phyloP scores from a whole-genome alignment of 1,140 invertebrate species.

The Drosophila sturtevanti region DNA sequence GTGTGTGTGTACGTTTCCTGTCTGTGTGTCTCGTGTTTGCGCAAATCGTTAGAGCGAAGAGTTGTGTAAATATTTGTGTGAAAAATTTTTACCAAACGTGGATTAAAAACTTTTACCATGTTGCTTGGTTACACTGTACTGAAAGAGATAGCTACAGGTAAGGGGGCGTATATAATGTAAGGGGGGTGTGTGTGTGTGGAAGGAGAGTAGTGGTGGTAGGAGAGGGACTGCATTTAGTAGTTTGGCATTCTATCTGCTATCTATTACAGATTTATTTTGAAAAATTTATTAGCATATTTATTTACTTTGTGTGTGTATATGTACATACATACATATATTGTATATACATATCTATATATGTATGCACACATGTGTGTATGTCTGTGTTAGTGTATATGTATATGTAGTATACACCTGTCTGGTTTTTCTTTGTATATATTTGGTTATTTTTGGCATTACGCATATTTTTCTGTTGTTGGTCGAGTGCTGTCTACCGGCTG shows the following conservation, averaged over 20 bases:
- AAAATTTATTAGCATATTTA: constrained; percentile 80
- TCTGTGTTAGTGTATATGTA: constrained; percentile 10
- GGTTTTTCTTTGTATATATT: constrained; percentile 51
- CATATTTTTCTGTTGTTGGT: constrained; percentile 45
- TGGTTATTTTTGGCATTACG: constrained; percentile 75
- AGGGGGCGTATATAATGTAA: neutral
- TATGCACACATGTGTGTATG: neutral
- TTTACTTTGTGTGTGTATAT: constrained; percentile 55
- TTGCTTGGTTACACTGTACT: constrained; percentile 60
- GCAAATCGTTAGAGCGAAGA: constrained; percentile 79
- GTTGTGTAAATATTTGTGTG: constrained; percentile 80
- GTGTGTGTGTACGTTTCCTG: constrained; percentile 19
- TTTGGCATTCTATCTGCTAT: constrained; percentile 65
- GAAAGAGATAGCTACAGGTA: constrained; percentile 29
- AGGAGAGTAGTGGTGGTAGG: neutral
- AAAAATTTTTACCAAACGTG: constrained; percentile 78
- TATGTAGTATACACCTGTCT: constrained; percentile 35
- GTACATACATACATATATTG: neutral
- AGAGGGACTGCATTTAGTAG: constrained; percentile 51
- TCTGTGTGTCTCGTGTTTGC: constrained; percentile 69
- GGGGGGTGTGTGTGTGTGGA: neutral
- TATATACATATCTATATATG: neutral
- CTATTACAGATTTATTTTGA: constrained; percentile 80
- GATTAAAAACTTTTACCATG: constrained; percentile 78
- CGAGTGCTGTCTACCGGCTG: constrained; percentile 12